These are phyloP conservation scores for Takifugu bimaculatus DNA, from an alignment of 2,113 vertebrate genomes.

Conservation along the genomic window DNA sequence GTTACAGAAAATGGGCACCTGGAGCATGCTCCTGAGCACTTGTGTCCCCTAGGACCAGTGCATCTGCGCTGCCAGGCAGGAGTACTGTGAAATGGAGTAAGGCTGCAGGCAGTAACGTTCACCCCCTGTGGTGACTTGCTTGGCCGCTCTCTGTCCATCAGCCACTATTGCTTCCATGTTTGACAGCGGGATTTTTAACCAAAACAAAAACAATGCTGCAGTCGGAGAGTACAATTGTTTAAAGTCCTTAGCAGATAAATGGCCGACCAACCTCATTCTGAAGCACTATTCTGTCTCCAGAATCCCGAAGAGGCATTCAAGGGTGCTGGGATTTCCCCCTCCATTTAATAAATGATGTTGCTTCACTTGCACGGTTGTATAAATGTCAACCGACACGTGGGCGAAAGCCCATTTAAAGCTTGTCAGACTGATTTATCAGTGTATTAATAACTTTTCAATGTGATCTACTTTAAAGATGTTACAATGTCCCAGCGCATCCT, in stretches of 20 bases:
- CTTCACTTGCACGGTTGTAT: constrained; percentile 58
- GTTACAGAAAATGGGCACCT: too few species aligned
- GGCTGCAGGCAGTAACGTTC: too few species aligned
- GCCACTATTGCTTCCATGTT: too few species aligned
- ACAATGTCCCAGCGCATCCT: not conserved
- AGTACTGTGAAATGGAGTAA: too few species aligned
- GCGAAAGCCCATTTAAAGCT: constrained; percentile 59
- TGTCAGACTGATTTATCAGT: constrained; percentile 61
- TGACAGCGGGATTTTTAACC: constrained; percentile 30
- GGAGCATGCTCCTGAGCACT: too few species aligned
- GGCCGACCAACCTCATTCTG: constrained; percentile 46
- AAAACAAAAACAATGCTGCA: constrained; percentile 38
- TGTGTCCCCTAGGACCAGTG: too few species aligned
- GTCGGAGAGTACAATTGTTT: constrained; percentile 42
- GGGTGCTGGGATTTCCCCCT: constrained; percentile 43
- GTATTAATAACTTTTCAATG: constrained; percentile 56
- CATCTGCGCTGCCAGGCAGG: too few species aligned
- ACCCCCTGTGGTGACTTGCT: too few species aligned
- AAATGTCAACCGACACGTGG: constrained; percentile 62
- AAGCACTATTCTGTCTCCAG: constrained; percentile 54
- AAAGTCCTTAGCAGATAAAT: constrained; percentile 56
- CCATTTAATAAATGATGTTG: constrained; percentile 61
- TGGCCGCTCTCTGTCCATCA: too few species aligned
- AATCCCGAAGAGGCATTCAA: constrained; percentile 49
- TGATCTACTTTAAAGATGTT: not conserved